Evolutionary conservation across 2,888 invertebrate species (phyloP), one percentile per base, ranked within the genome.

Genomic region (Nemotelus pantherinus): DNA sequence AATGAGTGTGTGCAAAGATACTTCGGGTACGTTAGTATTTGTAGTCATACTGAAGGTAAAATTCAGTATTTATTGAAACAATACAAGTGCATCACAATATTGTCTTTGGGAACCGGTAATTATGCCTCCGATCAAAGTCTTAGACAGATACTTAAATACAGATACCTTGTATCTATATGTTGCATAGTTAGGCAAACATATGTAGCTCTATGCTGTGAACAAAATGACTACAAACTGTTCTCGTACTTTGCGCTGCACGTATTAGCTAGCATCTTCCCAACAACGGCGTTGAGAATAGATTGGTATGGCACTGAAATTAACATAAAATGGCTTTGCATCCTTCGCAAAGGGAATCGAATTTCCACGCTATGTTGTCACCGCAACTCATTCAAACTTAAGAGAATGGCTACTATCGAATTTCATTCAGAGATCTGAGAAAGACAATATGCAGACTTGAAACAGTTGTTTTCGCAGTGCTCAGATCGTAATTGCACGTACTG

Each of bases 261-360:
- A 63, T 4, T 53, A 53, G 6, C 53, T 63, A 43, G 25, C 43
- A n/a, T 63, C 10, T 47, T 65, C 65, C 44, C 65, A 45, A 10
- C 65, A 43, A 45, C 44, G 7, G 47, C 43, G 45, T 47, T 2
- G n/a, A 63, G 43, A 65, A 44, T n/a, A 65, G 65, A 44, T 65
- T 43, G 25, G 47, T 60, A 39, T 67, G 77, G 74, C 58, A 74
- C 77, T 74, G 77, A 77, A 72, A 77, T 77, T 77, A 77, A 43
- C 77, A 77, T 77, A 77, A 74, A 77, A 74, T 77, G 77, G 77
- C 57, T 45, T 77, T 74, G 45, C 58, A 65, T 77, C 74, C 74
- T 74, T 74, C 65, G 74, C 57, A 6, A 63, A 50, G 43, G 58
- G 41, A 65, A 77, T 64, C 58, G 45, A 68, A 48, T 72, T 72